Conservation (phyloP, 2,113 vertebrate genomes). For the Oenanthe melanoleuca region DNA sequence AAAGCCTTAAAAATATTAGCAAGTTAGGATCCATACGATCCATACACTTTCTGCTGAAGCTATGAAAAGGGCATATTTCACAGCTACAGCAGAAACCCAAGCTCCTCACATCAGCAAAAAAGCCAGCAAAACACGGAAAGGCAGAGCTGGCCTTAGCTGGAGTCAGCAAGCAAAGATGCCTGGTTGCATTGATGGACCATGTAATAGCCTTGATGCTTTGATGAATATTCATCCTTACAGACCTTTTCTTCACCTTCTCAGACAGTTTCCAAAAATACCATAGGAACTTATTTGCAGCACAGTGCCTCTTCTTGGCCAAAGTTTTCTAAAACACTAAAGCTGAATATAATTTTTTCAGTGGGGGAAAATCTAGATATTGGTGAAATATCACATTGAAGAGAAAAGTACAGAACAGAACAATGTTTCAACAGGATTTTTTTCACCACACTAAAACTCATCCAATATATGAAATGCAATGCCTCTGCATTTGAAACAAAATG, state of each 20-base stretch:
- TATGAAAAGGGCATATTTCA: constrained; percentile 9
- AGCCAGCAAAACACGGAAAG: neutral
- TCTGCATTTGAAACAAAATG: neutral
- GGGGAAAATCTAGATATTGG: neutral
- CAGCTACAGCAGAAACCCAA: constrained; percentile 23
- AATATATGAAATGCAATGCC: neutral
- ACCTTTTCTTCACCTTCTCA: neutral
- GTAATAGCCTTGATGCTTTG: neutral
- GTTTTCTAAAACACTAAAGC: neutral
- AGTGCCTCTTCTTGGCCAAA: neutral
- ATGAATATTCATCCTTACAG: constrained; percentile 13
- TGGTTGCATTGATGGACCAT: neutral
- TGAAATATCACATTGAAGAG: neutral
- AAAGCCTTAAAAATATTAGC: neutral
- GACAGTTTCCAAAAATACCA: neutral
- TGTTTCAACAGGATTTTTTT: neutral
- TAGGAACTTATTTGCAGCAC: neutral
- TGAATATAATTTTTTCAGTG: neutral
- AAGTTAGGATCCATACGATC: neutral
- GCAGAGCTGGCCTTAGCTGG: neutral
- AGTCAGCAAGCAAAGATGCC: neutral
- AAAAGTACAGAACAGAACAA: neutral
- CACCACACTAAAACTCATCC: neutral
- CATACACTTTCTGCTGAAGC: constrained; percentile 7
- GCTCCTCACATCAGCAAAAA: constrained; percentile 33